These are phyloP conservation scores for Brachionus rotundiformis DNA, from an alignment of 1,140 invertebrate species.

Conservation along the genomic window DNA sequence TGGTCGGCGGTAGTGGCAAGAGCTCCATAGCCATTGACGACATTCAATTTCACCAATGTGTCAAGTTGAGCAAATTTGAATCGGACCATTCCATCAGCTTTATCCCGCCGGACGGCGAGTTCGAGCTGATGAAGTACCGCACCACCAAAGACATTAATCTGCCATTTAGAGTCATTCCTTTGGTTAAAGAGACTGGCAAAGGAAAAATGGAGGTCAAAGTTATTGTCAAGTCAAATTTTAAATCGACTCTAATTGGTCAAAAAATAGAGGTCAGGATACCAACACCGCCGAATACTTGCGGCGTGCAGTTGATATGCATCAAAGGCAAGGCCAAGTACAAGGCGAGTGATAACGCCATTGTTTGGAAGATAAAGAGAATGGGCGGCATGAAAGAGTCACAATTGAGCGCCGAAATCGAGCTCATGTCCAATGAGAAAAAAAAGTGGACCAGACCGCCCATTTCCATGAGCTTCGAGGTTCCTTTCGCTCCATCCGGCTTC, in stretches of 20 bases:
- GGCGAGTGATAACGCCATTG: slow-evolving; percentile 98
- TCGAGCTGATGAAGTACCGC: slow-evolving; percentile 91
- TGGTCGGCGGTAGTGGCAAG: slow-evolving; percentile 55
- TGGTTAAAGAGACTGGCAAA: slow-evolving; percentile 93
- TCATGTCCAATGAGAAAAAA: slow-evolving; percentile 94
- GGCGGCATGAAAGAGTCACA: slow-evolving; percentile 99
- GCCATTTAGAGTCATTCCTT: slow-evolving; percentile 96
- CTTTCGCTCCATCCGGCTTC: slow-evolving; percentile 94
- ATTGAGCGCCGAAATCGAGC: slow-evolving; percentile 96
- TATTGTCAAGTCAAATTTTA: slow-evolving; percentile 98
- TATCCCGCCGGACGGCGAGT: slow-evolving; percentile 99
- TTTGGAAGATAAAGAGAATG: slow-evolving; percentile 99
- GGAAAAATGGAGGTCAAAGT: slow-evolving; percentile 99
- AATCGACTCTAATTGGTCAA: slow-evolving; percentile 93
- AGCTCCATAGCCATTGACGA: slow-evolving; percentile 94
- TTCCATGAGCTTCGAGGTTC: slow-evolving; percentile 98
- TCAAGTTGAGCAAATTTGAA: slow-evolving; percentile 99
- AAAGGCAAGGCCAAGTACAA: slow-evolving; percentile 99
- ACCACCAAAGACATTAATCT: slow-evolving; percentile 85
- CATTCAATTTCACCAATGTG: slow-evolving; percentile 99
- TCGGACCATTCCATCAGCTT: slow-evolving; percentile 99
- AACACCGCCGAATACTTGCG: slow-evolving; percentile 95
- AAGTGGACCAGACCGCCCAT: slow-evolving; percentile 99
- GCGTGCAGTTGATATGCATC: slow-evolving; percentile 95
- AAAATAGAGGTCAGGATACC: slow-evolving; percentile 99